Evolutionary conservation across 2,113 vertebrate genomes (phyloP).

Genomic region (Aegotheles bennettii): DNA sequence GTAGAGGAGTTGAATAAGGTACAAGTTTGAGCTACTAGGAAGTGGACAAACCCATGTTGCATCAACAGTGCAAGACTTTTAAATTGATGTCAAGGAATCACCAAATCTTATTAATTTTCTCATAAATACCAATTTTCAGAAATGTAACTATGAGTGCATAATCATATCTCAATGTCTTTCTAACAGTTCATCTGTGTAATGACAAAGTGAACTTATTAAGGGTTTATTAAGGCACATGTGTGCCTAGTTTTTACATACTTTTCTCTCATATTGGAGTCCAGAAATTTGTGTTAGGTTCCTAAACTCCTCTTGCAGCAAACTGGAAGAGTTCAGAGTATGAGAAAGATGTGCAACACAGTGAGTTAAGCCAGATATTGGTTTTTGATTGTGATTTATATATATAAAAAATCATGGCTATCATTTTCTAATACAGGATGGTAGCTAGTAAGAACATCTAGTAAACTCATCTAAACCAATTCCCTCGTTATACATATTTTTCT

Average conservation of each 20-base stretch:
- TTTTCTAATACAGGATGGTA: not conserved
- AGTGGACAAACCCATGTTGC: not conserved
- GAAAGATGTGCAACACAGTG: not conserved
- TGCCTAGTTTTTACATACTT: not conserved
- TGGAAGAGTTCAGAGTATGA: not conserved
- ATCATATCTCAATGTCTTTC: not conserved
- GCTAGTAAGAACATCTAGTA: not conserved
- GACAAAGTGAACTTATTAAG: not conserved
- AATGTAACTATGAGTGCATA: not conserved
- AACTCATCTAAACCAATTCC: not conserved
- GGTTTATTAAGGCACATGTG: not conserved
- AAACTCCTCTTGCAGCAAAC: not conserved
- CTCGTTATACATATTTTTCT: not conserved
- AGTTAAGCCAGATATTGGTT: not conserved
- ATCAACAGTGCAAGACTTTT: not conserved
- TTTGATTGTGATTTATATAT: not conserved
- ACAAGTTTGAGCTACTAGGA: fast-evolving
- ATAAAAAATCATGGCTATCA: not conserved
- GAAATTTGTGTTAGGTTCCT: not conserved
- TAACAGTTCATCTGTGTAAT: not conserved
- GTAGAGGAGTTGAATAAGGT: not conserved
- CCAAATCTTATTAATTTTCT: not conserved
- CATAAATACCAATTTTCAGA: not conserved
- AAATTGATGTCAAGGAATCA: not conserved
- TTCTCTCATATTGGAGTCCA: not conserved